Base-by-base conservation (phyloP, 2,888 invertebrate species). In the Clusia tigrina region DNA sequence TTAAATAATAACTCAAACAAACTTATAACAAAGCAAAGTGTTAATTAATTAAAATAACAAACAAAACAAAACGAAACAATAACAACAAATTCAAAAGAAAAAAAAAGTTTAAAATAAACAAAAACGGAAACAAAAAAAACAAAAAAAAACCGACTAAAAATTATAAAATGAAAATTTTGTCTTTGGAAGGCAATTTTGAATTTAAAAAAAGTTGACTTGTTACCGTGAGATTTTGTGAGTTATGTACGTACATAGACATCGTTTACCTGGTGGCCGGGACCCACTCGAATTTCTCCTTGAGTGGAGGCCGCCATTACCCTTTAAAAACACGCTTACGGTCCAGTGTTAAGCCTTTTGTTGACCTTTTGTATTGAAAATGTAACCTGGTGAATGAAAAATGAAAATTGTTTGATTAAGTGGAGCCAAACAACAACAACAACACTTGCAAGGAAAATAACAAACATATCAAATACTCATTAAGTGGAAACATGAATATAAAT, bases 221-320 rank as follows among this genome's bases (percentile, higher is more conserved):
- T 86, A 86, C 86, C 86, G 85, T 86, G 84, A 83, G 78, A 78
- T 81, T 81, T 82, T 83, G 82, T 84, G 84, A 83, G 83, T 84
- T 84, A 87, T 87, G 86, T 87, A 87, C 87, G 86, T 87, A 87
- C 87, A 87, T 87, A 87, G 85, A 87, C 86, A 84, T 87, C 87
- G 86, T 86, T 87, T 86, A 90, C 90, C 89, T 90, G 90, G 87
- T 89, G 90, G 85, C 88, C 89, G 85, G 89, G 88, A 87, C 90
- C 90, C 87, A 90, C 89, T 88, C 90, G 88, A 85, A 90, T 90
- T 86, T 90, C 90, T 86, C 89, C 89, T 86, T 90, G 90, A 85
- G 89, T 89, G 83, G 89, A 89, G 84, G 89, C 89, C 87, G 84
- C 84, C 84, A 84, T 84, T 82, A 83, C 83, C 83, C 83, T 83